Percentiles rank a stretch among this genome's conserved stretches.
These are phyloP conservation scores for Pipistrellus nathusii DNA, from an alignment of 2,797 vertebrate species.

Conservation along the genomic window DNA sequence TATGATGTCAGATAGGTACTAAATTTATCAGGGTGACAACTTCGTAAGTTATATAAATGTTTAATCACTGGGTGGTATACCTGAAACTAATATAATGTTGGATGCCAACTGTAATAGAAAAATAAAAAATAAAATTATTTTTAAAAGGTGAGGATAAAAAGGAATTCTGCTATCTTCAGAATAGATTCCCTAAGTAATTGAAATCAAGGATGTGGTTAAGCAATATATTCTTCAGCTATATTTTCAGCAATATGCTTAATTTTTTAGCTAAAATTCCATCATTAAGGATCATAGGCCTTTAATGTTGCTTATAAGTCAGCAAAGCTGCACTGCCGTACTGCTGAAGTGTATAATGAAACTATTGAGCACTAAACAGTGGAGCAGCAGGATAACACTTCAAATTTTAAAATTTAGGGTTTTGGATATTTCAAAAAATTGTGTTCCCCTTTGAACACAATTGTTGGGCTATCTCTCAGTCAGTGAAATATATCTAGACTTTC, in stretches of 20 bases:
- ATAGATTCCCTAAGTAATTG: neutral
- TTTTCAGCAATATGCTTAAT: slow-evolving; percentile 24
- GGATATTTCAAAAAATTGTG: neutral
- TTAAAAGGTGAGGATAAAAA: neutral
- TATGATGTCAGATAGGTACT: neutral
- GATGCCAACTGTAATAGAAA: neutral
- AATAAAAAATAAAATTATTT: neutral
- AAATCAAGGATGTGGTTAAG: neutral
- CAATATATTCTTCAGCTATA: neutral
- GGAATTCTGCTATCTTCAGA: neutral
- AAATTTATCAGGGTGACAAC: neutral
- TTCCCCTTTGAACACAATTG: neutral
- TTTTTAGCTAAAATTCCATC: neutral
- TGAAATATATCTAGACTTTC: neutral
- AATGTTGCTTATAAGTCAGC: neutral
- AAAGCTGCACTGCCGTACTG: neutral
- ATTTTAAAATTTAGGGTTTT: neutral
- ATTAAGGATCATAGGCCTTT: slow-evolving; percentile 17
- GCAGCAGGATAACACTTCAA: neutral
- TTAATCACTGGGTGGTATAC: neutral
- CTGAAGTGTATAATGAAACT: neutral
- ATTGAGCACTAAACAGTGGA: neutral
- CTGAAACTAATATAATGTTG: neutral
- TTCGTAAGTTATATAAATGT: neutral
- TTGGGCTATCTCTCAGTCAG: neutral